phyloP scores from a whole-genome alignment of 1,140 invertebrate genomes.

The Ostrea denselamellosa region DNA sequence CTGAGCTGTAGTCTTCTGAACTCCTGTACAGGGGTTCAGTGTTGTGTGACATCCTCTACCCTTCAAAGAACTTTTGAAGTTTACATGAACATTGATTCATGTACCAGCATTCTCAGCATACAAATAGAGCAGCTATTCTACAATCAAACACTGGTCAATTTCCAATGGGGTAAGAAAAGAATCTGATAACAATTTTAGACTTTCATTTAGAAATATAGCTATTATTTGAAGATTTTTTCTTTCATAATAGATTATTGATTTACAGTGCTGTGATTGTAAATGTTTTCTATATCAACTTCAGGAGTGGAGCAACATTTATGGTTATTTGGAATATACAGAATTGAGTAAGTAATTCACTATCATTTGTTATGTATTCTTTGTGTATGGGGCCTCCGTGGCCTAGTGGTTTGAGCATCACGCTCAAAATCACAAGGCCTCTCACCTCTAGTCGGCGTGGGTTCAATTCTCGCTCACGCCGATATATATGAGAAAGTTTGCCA shows the following conservation, averaged over 20 bases:
- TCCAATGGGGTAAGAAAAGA: conserved; percentile 32
- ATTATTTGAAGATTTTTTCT: neutral
- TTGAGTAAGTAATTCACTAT: conserved; percentile 1
- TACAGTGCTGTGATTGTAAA: neutral
- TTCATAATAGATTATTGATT: neutral
- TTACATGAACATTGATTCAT: conserved; percentile 41
- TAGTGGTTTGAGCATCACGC: no score
- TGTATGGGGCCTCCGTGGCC: no score
- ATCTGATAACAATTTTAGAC: neutral
- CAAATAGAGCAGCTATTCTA: conserved; percentile 32
- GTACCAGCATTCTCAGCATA: conserved; percentile 20
- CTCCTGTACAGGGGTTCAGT: conserved; percentile 55
- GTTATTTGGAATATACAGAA: conserved; percentile 40
- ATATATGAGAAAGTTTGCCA: no score
- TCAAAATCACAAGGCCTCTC: no score
- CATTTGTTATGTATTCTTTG: neutral
- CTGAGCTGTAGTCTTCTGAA: conserved; percentile 48
- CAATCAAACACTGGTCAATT: conserved; percentile 39
- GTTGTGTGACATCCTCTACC: conserved; percentile 44
- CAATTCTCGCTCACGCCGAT: no score
- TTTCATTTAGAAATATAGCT: neutral
- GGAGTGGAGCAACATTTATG: conserved; percentile 25
- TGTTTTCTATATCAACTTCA: neutral
- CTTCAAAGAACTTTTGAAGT: conserved; percentile 47
- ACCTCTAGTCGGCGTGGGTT: no score